Base-by-base conservation (phyloP, 2,113 vertebrate genomes). In the Athene noctua region DNA sequence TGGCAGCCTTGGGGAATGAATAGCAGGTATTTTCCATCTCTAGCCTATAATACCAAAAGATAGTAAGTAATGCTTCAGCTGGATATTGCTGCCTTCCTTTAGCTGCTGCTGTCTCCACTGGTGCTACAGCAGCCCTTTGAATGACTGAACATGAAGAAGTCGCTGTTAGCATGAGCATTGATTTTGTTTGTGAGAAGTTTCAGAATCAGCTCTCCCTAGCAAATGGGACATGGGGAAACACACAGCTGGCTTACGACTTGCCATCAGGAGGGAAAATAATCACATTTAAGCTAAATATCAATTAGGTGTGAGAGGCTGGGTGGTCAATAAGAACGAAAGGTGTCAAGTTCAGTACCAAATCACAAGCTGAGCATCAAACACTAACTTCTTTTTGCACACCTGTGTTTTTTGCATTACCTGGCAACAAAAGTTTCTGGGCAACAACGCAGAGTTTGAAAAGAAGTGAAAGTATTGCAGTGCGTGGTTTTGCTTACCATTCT, bases 361-460 rank as follows among this genome's bases (percentile, higher is more conserved):
- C 80, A 81, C 47, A 65, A 80, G 79, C 51, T 78, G 90, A 63
- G 82, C 63, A 74, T 38, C 72, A 72, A 95, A 86, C 42, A 18
- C 44, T 32, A 57, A 71, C 52, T 91, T 71, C 32, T 88, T 96
- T 80, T 81, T 68, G 44, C 86, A 91, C 86, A 88, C 70, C 70
- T 75, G 73, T 96, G 83, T 63, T 96, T 94, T 95, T 94, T 89
- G 57, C 89, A 96, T 91, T 89, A 91, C 91, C 86, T 95, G 84
- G 90, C 88, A 91, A 81, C 90, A 75, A 59, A 79, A 79, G 70
- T 51, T 90, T 84, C 85, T 93, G 47, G 66, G 87, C 78, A 80
- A 67, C 84, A 71, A 71, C 27, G 61, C 40, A 40, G 72, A 84
- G 80, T 40, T 86, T 68, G 84, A 44, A 91, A 91, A 89, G 72